Evolutionary conservation across 2,113 vertebrate species (phyloP).

Genomic region (Erythrocercus mccallii): DNA sequence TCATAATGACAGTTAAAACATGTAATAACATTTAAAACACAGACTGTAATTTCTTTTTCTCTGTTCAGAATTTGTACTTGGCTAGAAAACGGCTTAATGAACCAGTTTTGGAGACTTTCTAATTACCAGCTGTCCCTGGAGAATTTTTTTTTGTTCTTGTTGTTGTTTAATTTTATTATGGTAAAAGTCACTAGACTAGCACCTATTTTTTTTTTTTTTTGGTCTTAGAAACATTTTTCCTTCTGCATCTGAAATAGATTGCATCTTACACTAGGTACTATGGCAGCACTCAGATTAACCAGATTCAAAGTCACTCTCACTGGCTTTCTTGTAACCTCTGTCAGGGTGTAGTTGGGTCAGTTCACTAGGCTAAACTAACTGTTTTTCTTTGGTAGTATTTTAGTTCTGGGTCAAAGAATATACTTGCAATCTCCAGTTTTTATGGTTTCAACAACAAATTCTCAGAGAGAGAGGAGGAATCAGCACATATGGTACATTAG

Average conservation of each 20-base stretch:
- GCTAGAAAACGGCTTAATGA: not conserved
- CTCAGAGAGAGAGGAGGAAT: not conserved
- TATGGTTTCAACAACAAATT: not conserved
- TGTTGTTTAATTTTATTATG: not conserved
- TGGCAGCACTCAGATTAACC: not conserved
- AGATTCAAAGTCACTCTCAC: not conserved
- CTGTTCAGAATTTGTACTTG: conserved; percentile 34
- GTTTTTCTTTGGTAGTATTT: not conserved
- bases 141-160: not conserved
- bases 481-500: not conserved
- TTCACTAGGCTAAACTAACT: not conserved
- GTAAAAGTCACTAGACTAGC: not conserved
- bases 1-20: conserved; percentile 34
- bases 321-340: not conserved
- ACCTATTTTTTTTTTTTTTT: not conserved
- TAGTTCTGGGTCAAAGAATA: not conserved
- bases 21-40: conserved; percentile 42
- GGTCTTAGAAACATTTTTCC: not conserved
- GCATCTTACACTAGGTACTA: not conserved
- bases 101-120: not conserved
- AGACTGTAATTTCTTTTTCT: conserved; percentile 24
- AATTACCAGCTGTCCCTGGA: not conserved
- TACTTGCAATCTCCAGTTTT: not conserved
- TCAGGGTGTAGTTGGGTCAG: not conserved
- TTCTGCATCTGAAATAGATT: not conserved